phyloP scores from a whole-genome alignment of 2,113 vertebrate genomes.

The Pachypanchax playfairii region DNA sequence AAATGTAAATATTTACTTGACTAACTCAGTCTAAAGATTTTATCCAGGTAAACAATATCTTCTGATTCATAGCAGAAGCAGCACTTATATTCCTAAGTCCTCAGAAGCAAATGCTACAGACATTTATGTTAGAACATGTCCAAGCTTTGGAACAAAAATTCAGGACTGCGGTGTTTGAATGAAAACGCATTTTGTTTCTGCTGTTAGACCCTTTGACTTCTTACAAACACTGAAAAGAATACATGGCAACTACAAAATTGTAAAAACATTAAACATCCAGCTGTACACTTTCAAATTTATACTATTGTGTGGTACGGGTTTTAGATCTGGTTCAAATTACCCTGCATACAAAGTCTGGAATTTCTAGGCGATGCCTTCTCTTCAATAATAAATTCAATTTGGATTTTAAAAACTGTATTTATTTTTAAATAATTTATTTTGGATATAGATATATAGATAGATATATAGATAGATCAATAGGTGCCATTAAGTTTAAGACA shows the following conservation, averaged over 20 bases:
- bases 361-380: conserved; percentile 5
- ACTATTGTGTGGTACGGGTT: conserved; percentile 1
- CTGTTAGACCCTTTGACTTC: neutral
- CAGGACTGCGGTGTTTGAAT: neutral
- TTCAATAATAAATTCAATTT: conserved; percentile 52
- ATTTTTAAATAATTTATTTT: conserved; percentile 1
- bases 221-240: neutral
- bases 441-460: no score
- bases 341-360: conserved; percentile 30
- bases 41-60: no score
- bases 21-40: no score
- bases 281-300: neutral
- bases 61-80: no score
- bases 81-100: no score
- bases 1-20: no score
- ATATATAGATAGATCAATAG: no score
- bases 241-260: neutral
- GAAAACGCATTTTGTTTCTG: neutral
- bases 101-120: neutral
- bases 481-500: conserved; percentile 12
- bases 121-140: neutral
- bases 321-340: conserved; percentile 30
- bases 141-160: neutral
- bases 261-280: neutral
- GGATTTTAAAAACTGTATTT: conserved; percentile 15